phyloP scores from a whole-genome alignment of 2,113 vertebrate species.

The Cettia cetti region DNA sequence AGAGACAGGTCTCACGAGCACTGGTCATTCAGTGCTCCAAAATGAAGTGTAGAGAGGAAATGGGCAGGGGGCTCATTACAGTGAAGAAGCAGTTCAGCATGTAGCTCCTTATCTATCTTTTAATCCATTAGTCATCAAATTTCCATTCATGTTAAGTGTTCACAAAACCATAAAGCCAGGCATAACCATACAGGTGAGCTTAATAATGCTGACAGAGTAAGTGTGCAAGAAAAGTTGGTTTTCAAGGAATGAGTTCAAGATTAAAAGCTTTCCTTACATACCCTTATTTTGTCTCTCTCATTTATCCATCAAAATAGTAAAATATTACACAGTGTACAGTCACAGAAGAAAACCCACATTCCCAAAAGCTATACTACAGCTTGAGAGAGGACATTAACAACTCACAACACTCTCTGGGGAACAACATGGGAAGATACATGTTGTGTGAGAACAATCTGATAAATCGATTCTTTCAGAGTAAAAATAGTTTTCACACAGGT shows the following conservation, averaged over 20 bases:
- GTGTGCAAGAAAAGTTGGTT: background rate
- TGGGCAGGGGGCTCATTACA: background rate
- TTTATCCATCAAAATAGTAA: background rate
- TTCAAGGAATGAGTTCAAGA: background rate
- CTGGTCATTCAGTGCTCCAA: background rate
- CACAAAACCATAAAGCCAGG: background rate
- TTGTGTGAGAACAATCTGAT: background rate
- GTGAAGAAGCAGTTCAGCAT: background rate
- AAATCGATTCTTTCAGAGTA: background rate
- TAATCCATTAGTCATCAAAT: background rate
- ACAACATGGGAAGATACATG: rapidly evolving
- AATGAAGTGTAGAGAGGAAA: background rate
- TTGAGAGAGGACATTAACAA: background rate
- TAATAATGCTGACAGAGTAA: background rate
- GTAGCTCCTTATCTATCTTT: background rate
- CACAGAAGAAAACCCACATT: background rate
- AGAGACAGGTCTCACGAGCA: background rate
- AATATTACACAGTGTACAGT: background rate
- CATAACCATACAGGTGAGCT: background rate
- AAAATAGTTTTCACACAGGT: background rate
- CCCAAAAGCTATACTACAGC: background rate
- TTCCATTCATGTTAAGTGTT: background rate
- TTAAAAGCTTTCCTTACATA: background rate
- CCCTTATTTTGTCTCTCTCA: background rate
- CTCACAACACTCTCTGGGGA: background rate